phyloP scores from a whole-genome alignment of 2,113 vertebrate species.

The Ictalurus punctatus region DNA sequence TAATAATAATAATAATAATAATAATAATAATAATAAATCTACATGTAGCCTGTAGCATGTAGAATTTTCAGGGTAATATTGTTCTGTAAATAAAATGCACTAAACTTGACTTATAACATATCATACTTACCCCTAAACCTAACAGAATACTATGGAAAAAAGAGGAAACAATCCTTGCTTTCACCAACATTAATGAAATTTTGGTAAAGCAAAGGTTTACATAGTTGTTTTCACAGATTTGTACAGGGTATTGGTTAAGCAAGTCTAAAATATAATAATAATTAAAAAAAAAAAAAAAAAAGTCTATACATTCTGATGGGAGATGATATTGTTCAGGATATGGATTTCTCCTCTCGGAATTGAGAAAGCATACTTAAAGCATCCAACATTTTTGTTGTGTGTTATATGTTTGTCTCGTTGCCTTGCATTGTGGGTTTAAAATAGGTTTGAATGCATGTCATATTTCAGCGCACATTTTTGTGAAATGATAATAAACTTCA shows the following conservation, averaged over 20 bases:
- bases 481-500: slow-evolving; percentile 40
- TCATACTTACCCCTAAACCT: background rate
- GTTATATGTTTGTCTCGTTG: slow-evolving; percentile 30
- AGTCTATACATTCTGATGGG: background rate
- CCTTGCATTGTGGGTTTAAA: slow-evolving; percentile 25
- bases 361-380: background rate
- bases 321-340: background rate
- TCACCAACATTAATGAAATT: background rate
- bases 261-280: background rate
- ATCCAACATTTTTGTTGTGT: slow-evolving; percentile 12
- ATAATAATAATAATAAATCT: background rate
- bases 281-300: background rate
- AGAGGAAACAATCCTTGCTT: background rate
- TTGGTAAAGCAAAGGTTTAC: background rate
- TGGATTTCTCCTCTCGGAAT: background rate
- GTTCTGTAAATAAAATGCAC: slow-evolving; percentile 4
- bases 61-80: slow-evolving; percentile 1
- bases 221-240: background rate
- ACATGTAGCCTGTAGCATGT: background rate
- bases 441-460: slow-evolving; percentile 43
- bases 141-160: background rate
- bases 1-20: too few relatives aligned
- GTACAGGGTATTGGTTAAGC: background rate
- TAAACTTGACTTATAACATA: slow-evolving; percentile 1
- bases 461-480: slow-evolving; percentile 20